These are phyloP conservation scores for Pseudococcus jackbeardsleyi DNA, from an alignment of 2,888 invertebrate genomes.

Conservation along the genomic window DNA sequence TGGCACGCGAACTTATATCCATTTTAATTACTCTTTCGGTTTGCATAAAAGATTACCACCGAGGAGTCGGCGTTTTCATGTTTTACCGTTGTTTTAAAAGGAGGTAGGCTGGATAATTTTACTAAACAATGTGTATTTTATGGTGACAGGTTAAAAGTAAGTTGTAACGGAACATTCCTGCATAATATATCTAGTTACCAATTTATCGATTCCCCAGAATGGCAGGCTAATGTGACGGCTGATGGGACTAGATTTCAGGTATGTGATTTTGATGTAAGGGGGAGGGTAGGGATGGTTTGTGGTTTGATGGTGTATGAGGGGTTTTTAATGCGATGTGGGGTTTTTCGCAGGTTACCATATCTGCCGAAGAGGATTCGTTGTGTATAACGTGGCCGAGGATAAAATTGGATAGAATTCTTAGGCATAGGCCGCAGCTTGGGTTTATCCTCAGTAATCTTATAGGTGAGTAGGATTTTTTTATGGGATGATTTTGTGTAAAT, in stretches of 20 bases:
- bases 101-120: background rate
- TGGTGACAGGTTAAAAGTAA: constrained; percentile 80
- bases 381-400: constrained; percentile 85
- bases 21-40: constrained; percentile 50
- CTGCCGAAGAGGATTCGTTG: constrained; percentile 83
- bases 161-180: constrained; percentile 85
- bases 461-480: constrained; percentile 73
- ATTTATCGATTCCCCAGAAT: constrained; percentile 91
- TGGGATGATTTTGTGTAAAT: background rate
- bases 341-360: constrained; percentile 77
- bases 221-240: constrained; percentile 85
- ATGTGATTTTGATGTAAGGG: constrained; percentile 66
- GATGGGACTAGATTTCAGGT: constrained; percentile 85
- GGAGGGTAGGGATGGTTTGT: no score
- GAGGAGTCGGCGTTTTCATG: constrained; percentile 24
- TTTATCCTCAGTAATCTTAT: constrained; percentile 83
- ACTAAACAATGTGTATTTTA: constrained; percentile 5
- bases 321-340: background rate
- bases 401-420: constrained; percentile 81
- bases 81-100: background rate
- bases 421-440: constrained; percentile 81
- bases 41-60: constrained; percentile 26
- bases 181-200: constrained; percentile 85
- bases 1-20: constrained; percentile 29
- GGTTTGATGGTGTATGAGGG: no score